Conservation (phyloP, 92 coral and sea anemone species). For the Desmophyllum pertusum region DNA sequence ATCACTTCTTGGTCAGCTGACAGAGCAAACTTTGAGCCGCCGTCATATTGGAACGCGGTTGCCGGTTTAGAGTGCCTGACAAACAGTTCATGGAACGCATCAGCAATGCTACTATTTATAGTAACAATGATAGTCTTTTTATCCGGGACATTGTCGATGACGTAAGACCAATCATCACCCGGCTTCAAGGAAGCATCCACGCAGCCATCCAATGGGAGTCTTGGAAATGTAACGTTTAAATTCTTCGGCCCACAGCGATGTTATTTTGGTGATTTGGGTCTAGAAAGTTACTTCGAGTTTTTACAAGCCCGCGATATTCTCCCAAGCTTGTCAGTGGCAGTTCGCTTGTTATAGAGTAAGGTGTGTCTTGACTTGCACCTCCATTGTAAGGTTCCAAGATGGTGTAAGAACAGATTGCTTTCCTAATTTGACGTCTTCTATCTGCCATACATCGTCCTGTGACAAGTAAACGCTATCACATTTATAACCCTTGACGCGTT, state of each 20-base stretch:
- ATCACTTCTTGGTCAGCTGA: slow-evolving; percentile 75
- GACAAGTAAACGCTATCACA: slow-evolving; percentile 81
- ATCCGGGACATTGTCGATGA: slow-evolving; percentile 61
- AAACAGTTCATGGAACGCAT: slow-evolving; percentile 66
- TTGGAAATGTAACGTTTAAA: slow-evolving; percentile 67
- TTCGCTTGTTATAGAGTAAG: slow-evolving; percentile 35
- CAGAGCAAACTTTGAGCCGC: slow-evolving; percentile 53
- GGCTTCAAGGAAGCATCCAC: slow-evolving; percentile 39
- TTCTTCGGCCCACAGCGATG: slow-evolving; percentile 64
- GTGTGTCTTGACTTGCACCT: slow-evolving; percentile 50
- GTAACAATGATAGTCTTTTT: slow-evolving; percentile 67
- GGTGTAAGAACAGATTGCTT: slow-evolving; percentile 56
- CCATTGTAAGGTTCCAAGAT: slow-evolving; percentile 59
- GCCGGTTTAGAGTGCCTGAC: slow-evolving; percentile 70
- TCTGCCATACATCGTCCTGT: slow-evolving; percentile 75
- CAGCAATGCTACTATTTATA: slow-evolving; percentile 29
- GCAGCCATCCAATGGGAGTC: slow-evolving; percentile 58
- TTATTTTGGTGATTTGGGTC: slow-evolving; percentile 68
- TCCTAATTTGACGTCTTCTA: slow-evolving; percentile 67
- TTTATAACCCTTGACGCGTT: slow-evolving; percentile 67
- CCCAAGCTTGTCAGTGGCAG: slow-evolving; percentile 66
- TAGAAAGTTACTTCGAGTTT: slow-evolving; percentile 79
- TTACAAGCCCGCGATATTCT: slow-evolving; percentile 67
- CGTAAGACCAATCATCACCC: slow-evolving; percentile 40
- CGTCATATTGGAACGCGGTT: slow-evolving; percentile 67